These are phyloP conservation scores for Ostrea edulis DNA, from an alignment of 1,140 invertebrate genomes.

Conservation along the genomic window DNA sequence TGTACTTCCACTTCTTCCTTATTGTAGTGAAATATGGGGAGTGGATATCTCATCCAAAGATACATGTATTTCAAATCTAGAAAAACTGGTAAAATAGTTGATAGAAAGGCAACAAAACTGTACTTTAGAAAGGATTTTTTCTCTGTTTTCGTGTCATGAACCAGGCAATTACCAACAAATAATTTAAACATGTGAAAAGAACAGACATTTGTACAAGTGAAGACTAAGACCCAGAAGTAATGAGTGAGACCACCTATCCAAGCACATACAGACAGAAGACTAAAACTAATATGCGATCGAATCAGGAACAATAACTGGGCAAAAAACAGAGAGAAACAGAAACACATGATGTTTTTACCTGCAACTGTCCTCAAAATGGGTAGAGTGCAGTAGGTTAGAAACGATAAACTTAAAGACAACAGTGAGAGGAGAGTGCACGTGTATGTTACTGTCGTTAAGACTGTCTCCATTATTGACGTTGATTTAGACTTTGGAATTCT, in stretches of 20 bases:
- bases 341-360: conserved; percentile 66
- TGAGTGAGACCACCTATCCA: not conserved
- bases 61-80: not conserved
- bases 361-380: conserved; percentile 63
- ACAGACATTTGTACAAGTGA: conserved; percentile 3
- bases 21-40: too few species aligned
- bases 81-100: not conserved
- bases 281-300: not conserved
- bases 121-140: not conserved
- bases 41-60: conserved; percentile 27
- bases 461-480: not conserved
- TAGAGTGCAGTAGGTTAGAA: conserved; percentile 64
- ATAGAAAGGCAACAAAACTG: not conserved
- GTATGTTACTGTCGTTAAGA: conserved; percentile 42
- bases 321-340: conserved; percentile 61
- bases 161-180: not conserved
- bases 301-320: conserved; percentile 54
- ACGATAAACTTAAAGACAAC: conserved; percentile 58
- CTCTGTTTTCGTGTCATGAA: not conserved
- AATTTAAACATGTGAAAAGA: conserved; percentile 32
- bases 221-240: conserved; percentile 12
- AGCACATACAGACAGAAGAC: not conserved
- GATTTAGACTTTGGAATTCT: not conserved
- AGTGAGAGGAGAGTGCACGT: conserved; percentile 57
- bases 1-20: too few species aligned